Percentiles rank a stretch among this genome's conserved stretches.
Evolutionary conservation across 2,113 vertebrate genomes (phyloP).

Genomic region (Micronycteris hirsuta): DNA sequence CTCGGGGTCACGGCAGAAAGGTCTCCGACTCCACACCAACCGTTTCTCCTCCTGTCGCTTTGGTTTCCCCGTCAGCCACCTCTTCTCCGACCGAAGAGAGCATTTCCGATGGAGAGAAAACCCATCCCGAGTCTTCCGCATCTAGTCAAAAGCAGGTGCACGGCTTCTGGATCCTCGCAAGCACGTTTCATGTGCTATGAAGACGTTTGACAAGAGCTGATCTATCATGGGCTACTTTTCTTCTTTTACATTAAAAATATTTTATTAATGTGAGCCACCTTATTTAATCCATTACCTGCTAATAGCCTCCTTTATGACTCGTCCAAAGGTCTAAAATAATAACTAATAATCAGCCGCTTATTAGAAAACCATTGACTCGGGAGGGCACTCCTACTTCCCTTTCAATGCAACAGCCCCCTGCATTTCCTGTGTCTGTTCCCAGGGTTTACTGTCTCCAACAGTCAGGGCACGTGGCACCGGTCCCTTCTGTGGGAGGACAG

Average conservation of each 20-base stretch:
- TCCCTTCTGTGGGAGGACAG: slow-evolving; percentile 60
- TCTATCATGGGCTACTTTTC: slow-evolving; percentile 38
- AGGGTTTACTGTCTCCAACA: slow-evolving; percentile 49
- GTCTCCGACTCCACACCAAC: neutral
- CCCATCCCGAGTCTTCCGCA: neutral
- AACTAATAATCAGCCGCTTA: slow-evolving; percentile 63
- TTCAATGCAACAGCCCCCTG: slow-evolving; percentile 58
- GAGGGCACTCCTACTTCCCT: slow-evolving; percentile 60
- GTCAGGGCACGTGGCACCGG: slow-evolving; percentile 69
- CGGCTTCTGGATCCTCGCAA: slow-evolving; percentile 8
- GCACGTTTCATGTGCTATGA: neutral
- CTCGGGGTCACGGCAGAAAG: neutral
- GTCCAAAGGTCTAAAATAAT: slow-evolving; percentile 56
- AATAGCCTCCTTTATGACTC: slow-evolving; percentile 28
- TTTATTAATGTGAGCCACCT: slow-evolving; percentile 22
- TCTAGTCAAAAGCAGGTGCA: slow-evolving; percentile 19
- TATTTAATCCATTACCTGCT: slow-evolving; percentile 53
- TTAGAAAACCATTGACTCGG: slow-evolving; percentile 68
- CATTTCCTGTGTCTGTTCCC: neutral
- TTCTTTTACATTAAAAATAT: slow-evolving; percentile 51
- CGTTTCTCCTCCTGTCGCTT: neutral
- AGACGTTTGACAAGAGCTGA: slow-evolving; percentile 39
- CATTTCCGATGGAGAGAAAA: slow-evolving; percentile 14
- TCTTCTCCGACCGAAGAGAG: neutral
- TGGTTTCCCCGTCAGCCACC: neutral